These are phyloP conservation scores for Irena cyanogastra DNA, from an alignment of 2,113 vertebrate genomes.

Conservation along the genomic window DNA sequence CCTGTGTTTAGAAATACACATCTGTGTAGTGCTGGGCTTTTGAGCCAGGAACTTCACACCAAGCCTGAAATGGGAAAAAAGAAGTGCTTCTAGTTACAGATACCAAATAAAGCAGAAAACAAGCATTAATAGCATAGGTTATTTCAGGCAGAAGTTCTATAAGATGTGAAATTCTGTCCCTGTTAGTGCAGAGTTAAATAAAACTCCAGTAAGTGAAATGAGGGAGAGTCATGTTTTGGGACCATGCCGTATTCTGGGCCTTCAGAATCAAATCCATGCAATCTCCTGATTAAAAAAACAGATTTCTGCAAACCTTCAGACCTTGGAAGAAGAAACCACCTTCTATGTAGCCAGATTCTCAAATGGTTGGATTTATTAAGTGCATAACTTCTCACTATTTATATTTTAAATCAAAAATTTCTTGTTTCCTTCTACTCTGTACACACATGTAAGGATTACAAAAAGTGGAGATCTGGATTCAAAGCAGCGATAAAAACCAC, in stretches of 20 bases:
- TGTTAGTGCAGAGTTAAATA: not conserved
- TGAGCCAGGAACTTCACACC: not conserved
- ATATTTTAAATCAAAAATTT: not conserved
- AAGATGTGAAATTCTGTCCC: not conserved
- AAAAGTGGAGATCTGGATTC: not conserved
- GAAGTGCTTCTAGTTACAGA: not conserved
- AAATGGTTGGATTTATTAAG: not conserved
- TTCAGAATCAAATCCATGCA: not conserved
- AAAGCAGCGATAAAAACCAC: not conserved
- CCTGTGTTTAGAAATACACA: not conserved
- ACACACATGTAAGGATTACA: not conserved
- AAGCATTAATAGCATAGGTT: not conserved
- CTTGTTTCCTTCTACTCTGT: not conserved
- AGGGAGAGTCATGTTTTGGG: not conserved
- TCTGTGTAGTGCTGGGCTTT: not conserved
- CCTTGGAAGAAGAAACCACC: not conserved
- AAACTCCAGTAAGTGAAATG: not conserved
- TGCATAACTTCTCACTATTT: not conserved
- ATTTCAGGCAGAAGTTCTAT: not conserved
- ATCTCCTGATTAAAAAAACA: not conserved
- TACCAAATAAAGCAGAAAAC: not conserved
- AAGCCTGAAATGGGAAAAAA: not conserved
- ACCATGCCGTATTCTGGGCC: accelerated
- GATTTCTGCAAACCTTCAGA: not conserved
- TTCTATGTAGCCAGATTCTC: not conserved